These are phyloP conservation scores for Vandiemenella viatica DNA, from an alignment of 2,888 invertebrate species.

Conservation along the genomic window DNA sequence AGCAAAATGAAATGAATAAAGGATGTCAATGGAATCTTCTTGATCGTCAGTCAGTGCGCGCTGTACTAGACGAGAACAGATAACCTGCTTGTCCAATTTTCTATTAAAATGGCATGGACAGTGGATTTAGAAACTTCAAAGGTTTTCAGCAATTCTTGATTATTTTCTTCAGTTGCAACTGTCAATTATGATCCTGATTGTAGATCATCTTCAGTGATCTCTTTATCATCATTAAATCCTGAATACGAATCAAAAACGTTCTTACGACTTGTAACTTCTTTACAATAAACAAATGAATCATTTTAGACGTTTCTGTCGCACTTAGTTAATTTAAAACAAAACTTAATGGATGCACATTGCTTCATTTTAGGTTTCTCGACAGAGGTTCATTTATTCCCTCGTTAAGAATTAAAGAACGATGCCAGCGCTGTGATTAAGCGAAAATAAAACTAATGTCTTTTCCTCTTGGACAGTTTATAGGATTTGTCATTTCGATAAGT, in stretches of 20 bases:
- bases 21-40: neutral
- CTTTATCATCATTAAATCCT: neutral
- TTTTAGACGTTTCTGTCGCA: neutral
- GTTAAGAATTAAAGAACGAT: neutral
- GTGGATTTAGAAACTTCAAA: neutral
- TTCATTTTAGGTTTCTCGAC: neutral
- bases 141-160: neutral
- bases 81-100: too few species aligned
- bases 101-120: too few species aligned
- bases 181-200: neutral
- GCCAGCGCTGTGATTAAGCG: too few species aligned
- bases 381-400: neutral
- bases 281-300: neutral
- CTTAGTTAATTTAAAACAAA: neutral
- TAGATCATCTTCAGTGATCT: neutral
- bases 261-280: neutral
- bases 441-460: too few species aligned
- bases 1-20: neutral
- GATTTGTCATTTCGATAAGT: too few species aligned
- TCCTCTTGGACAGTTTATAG: too few species aligned
- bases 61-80: neutral
- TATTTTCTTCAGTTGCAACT: neutral
- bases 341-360: neutral
- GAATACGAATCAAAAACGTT: neutral
- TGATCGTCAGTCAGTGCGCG: neutral